Base-by-base conservation (phyloP, 2,888 invertebrate genomes). In the Nowickia ferox region DNA sequence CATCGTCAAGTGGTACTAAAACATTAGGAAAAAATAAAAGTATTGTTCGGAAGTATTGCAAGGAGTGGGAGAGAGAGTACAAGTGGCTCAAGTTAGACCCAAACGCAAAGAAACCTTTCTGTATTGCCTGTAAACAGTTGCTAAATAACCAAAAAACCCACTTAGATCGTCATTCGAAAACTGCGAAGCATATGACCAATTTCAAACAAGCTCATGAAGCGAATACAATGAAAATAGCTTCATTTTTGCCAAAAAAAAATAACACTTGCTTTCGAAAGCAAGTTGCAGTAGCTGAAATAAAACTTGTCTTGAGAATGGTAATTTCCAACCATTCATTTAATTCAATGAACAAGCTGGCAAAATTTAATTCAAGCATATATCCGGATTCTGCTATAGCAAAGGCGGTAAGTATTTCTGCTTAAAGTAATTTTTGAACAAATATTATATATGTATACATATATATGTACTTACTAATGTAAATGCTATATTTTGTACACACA, bases 301-400 rank as follows among this genome's bases (percentile, higher is more conserved):
- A 80, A 51, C 42, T 77, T 48, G 63, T 77, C 13, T 15, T 80
- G 9, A 63, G 68, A 22, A 72, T 76, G 71, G 57, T 72, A 42
- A 57, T 22, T 42, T 55, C 46, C 6, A 80, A 63, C 15, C 80
- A 80, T 55, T 81, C 72, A 15, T 81, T 84, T 42, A 84, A 80
- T n/a, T 81, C 76, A 9, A 80, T 84, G 84, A 44, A 68, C 51
- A 61, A 53, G 17, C 42, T 72, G 15, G 59, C 66, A 19, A 84
- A 79, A 71, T 74, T 78, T 59, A 84, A 79, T 72, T 30, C 78
- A 46, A 78, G 53, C 8, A 82, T 75, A 17, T 80, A 65, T 80
- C 66, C 74, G 19, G 80, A 80, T 65, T 80, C 80, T 17, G 65
- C 63, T 55, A 80, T 74, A 17, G 74, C 80, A 30, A 82, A 82